phyloP scores from a whole-genome alignment of 1,140 invertebrate species.

The Zaprionus ghesquierei region DNA sequence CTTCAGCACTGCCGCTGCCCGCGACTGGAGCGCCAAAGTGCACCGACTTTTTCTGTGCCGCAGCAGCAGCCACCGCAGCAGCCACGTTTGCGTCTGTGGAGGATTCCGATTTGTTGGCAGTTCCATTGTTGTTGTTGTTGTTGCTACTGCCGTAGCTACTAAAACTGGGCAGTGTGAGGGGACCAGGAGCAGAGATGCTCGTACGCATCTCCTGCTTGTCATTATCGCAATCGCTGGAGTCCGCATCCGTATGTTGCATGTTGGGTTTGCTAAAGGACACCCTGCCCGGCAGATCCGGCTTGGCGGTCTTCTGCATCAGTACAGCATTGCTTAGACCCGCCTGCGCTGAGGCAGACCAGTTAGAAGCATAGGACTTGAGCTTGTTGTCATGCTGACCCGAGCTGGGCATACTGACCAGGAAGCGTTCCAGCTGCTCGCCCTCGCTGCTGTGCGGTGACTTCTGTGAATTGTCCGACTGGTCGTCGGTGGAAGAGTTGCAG shows the following conservation, averaged over 20 bases:
- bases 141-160: too few relatives aligned
- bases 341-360: constrained; percentile 12
- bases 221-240: constrained; percentile 78
- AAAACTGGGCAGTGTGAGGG: constrained; percentile 50
- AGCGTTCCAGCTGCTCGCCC: constrained; percentile 54
- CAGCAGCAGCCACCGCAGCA: not conserved
- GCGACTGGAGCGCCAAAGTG: constrained; percentile 62
- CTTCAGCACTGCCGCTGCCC: constrained; percentile 52
- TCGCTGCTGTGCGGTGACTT: constrained; percentile 56
- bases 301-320: constrained; percentile 48
- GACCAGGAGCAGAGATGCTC: constrained; percentile 69
- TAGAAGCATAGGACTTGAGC: constrained; percentile 41
- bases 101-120: constrained; percentile 28
- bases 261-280: constrained; percentile 77
- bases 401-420: constrained; percentile 53
- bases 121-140: constrained; percentile 8
- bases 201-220: constrained; percentile 57
- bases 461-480: constrained; percentile 65
- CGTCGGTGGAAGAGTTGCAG: constrained; percentile 62
- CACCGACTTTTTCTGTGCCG: constrained; percentile 66
- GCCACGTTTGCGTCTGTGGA: not conserved
- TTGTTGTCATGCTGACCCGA: constrained; percentile 42
- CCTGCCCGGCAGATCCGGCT: constrained; percentile 76
- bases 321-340: constrained; percentile 40
- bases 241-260: constrained; percentile 52